Evolutionary conservation across 2,888 invertebrate genomes (phyloP).

Genomic region (Acleris cristana): DNA sequence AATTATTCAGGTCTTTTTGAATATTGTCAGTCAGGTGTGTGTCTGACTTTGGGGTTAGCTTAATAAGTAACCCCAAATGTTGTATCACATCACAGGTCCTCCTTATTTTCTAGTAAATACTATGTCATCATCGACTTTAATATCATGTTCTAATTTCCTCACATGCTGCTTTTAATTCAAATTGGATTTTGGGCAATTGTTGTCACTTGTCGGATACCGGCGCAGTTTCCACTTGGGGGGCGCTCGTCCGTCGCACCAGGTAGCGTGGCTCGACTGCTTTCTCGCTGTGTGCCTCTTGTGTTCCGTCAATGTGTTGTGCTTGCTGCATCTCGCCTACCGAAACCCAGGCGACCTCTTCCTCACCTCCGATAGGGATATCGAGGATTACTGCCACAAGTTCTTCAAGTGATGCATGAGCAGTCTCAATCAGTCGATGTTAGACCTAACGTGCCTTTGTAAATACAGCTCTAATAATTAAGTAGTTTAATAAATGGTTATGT

Average conservation of each 20-base stretch:
- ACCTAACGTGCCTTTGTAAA: constrained; percentile 28
- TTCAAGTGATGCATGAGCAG: constrained; percentile 54
- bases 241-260: constrained; percentile 89
- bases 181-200: constrained; percentile 62
- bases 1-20: background rate
- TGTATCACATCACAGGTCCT: background rate
- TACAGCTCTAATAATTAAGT: constrained; percentile 17
- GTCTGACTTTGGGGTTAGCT: background rate
- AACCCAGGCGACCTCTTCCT: constrained; percentile 52
- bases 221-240: constrained; percentile 81
- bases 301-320: constrained; percentile 86
- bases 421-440: constrained; percentile 25
- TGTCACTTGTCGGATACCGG: constrained; percentile 57
- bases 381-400: constrained; percentile 68
- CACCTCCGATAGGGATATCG: constrained; percentile 64
- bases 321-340: constrained; percentile 85
- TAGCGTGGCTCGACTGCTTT: constrained; percentile 90
- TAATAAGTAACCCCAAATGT: background rate
- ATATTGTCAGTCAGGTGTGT: background rate
- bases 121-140: constrained; percentile 27
- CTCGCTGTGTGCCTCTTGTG: constrained; percentile 87
- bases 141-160: constrained; percentile 75
- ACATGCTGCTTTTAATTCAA: constrained; percentile 79
- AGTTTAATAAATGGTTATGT: constrained; percentile 11
- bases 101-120: constrained; percentile 21